A percentile compares a stretch with the other conserved stretches of the same genome.
phyloP scores from a whole-genome alignment of 2,888 invertebrate species.

The Siphonodentalium dalli region DNA sequence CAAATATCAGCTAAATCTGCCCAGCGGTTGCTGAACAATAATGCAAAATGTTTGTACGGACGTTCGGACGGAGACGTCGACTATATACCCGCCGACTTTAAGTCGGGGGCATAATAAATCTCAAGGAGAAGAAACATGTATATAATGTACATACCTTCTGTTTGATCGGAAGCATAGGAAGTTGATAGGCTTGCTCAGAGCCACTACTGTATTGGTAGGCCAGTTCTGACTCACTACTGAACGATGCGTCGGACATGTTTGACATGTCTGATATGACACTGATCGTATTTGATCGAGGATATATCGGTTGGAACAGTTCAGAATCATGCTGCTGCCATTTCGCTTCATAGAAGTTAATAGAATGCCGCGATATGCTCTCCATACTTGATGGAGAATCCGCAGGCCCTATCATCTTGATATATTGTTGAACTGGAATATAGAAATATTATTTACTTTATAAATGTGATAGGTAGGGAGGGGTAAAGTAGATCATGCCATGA shows the following conservation, averaged over 20 bases:
- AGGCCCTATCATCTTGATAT: slow-evolving; percentile 96
- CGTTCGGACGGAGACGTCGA: too few relatives aligned
- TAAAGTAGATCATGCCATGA: too few relatives aligned
- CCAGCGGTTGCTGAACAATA: too few relatives aligned
- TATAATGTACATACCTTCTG: slow-evolving; percentile 35
- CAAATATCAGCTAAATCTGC: too few relatives aligned
- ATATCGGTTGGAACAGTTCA: slow-evolving; percentile 53
- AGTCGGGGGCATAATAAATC: too few relatives aligned
- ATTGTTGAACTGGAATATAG: slow-evolving; percentile 78
- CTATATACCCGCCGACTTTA: too few relatives aligned
- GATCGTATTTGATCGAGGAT: slow-evolving; percentile 60
- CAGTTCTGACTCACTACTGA: slow-evolving; percentile 43
- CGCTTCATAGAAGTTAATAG: slow-evolving; percentile 73
- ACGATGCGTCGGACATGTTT: slow-evolving; percentile 39
- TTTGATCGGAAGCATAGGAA: slow-evolving; percentile 49
- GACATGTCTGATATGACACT: slow-evolving; percentile 58
- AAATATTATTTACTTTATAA: slow-evolving; percentile 7
- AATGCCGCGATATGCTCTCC: slow-evolving; percentile 86
- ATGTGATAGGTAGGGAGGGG: neutral
- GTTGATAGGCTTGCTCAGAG: too few relatives aligned
- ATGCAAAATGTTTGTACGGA: too few relatives aligned
- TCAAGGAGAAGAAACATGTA: neutral
- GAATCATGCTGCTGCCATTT: slow-evolving; percentile 69
- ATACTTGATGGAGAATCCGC: slow-evolving; percentile 75
- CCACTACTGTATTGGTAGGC: too few relatives aligned